Percentiles rank a stretch among this genome's conserved stretches.
Evolutionary conservation across 2,113 vertebrate species (phyloP).

Genomic region (Callaeas wilsoni): DNA sequence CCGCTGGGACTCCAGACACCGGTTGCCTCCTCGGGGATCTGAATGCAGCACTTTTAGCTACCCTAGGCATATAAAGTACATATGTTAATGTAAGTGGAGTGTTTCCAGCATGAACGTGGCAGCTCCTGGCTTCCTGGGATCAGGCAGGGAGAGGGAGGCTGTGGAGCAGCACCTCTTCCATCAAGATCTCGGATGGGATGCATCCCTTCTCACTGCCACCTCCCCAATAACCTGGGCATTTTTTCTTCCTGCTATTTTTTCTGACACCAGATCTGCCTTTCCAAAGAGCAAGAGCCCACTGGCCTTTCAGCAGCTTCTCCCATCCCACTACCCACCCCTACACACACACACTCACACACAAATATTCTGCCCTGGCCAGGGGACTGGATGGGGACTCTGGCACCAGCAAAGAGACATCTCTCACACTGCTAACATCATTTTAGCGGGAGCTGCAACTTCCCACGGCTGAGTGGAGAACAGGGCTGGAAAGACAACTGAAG

Average conservation of each 20-base stretch:
- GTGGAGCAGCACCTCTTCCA: background rate
- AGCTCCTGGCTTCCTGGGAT: background rate
- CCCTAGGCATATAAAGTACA: conserved; percentile 41
- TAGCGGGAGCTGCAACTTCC: fast-evolving
- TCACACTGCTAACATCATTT: background rate
- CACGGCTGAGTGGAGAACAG: background rate
- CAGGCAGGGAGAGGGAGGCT: background rate
- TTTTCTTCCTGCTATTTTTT: background rate
- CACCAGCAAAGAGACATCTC: conserved; percentile 28
- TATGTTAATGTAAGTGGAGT: conserved; percentile 23
- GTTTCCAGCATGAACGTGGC: background rate
- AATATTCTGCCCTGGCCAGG: background rate
- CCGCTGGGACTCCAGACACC: conserved; percentile 52
- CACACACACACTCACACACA: background rate
- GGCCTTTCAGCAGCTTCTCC: background rate
- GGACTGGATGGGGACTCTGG: background rate
- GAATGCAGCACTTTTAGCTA: conserved; percentile 78
- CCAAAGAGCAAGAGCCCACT: background rate
- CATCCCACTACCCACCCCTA: background rate
- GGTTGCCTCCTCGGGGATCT: conserved; percentile 63
- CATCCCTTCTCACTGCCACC: background rate
- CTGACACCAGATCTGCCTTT: background rate
- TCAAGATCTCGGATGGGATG: background rate
- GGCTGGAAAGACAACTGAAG: background rate
- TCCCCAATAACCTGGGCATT: background rate